Conservation (phyloP, 2,888 invertebrate species). For the Resseliella maxima region DNA sequence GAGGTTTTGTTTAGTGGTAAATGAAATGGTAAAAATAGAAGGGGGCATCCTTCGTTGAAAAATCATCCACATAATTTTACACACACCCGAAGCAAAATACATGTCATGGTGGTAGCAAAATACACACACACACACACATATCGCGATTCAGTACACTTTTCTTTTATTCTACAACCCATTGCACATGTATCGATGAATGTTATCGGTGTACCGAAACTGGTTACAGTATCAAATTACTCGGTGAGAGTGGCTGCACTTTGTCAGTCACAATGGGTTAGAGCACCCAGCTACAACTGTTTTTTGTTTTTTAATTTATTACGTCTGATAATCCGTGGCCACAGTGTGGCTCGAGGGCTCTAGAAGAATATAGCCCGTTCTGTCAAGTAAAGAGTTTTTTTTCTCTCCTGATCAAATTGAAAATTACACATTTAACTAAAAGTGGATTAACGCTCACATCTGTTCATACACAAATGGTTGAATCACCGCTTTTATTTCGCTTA, state of each 20-base stretch:
- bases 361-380: not conserved
- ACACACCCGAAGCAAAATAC: not conserved
- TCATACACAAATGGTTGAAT: slow-evolving; percentile 20
- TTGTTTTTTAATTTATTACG: not conserved
- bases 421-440: slow-evolving; percentile 17
- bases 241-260: not conserved
- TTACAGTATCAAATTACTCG: slow-evolving; percentile 44
- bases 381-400: slow-evolving; percentile 21
- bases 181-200: slow-evolving; percentile 6
- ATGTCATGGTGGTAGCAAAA: not conserved
- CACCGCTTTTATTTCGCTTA: not conserved
- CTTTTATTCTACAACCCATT: not conserved
- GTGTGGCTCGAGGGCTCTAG: slow-evolving; percentile 1
- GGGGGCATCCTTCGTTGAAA: not conserved
- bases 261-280: slow-evolving; percentile 40
- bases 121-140: too few species aligned
- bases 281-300: not conserved
- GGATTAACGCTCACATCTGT: slow-evolving; percentile 35
- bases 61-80: not conserved
- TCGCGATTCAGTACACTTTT: not conserved
- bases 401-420: slow-evolving; percentile 7
- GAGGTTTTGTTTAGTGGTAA: not conserved
- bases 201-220: slow-evolving; percentile 2
- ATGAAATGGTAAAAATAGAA: not conserved
- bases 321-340: slow-evolving; percentile 44